Evolutionary conservation across 23 tunicate species (phyloP).

Genomic region (Clavelina lepadiformis): DNA sequence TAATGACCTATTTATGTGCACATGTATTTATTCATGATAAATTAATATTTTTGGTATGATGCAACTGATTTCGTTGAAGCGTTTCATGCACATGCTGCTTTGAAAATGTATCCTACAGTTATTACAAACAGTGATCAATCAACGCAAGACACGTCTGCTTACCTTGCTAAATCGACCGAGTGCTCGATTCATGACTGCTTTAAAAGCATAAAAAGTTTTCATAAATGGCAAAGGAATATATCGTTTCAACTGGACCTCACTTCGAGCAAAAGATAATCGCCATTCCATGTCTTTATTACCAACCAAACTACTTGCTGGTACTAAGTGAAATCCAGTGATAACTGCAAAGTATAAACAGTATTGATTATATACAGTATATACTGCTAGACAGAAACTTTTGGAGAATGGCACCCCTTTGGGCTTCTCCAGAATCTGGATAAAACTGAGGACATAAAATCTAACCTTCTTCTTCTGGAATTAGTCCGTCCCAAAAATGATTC

Average conservation of each 20-base stretch:
- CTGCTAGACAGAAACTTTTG: background rate
- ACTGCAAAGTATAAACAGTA: constrained; percentile 38
- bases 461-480: constrained; percentile 83
- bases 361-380: background rate
- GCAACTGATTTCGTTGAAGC: no score
- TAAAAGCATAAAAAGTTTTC: constrained; percentile 96
- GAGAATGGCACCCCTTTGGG: no score
- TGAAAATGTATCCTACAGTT: no score
- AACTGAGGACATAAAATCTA: no score
- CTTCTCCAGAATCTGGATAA: no score
- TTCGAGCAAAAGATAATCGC: constrained; percentile 89
- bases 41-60: no score
- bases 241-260: constrained; percentile 89
- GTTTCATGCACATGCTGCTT: no score
- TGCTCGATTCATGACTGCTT: constrained; percentile 94
- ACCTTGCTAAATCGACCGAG: constrained; percentile 77
- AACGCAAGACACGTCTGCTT: no score
- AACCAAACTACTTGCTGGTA: constrained; percentile 74
- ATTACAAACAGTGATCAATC: no score
- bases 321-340: constrained; percentile 89
- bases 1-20: no score
- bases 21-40: no score
- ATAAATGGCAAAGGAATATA: constrained; percentile 86
- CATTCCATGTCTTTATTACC: constrained; percentile 90
- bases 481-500: constrained; percentile 86